Conservation (phyloP, 1,140 invertebrate species). For the Cyphomyrmex costatus region DNA sequence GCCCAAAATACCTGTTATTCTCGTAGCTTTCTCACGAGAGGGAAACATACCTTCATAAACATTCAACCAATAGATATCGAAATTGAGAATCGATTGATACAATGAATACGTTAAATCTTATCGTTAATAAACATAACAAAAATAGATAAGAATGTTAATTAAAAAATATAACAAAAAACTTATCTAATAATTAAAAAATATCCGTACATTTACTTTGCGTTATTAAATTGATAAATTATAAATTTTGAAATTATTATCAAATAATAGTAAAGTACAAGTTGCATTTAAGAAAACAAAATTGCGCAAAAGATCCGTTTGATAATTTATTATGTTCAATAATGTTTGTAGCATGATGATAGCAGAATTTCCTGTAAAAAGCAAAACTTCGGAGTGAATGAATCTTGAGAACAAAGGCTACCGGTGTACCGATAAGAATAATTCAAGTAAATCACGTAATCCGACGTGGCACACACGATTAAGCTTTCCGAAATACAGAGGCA, state of each 20-base stretch:
- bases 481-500: conserved; percentile 60
- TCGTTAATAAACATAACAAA: background rate
- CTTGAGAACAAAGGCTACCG: conserved; percentile 29
- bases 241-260: background rate
- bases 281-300: background rate
- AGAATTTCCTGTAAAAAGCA: background rate
- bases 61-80: background rate
- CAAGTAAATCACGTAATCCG: conserved; percentile 57
- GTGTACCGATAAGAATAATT: conserved; percentile 54
- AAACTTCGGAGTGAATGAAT: conserved; percentile 32
- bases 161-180: background rate
- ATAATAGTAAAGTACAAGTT: background rate
- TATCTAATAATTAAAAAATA: background rate
- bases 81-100: background rate
- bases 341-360: background rate
- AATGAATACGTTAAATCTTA: background rate
- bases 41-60: background rate
- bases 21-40: background rate
- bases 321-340: background rate
- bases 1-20: conserved; percentile 39
- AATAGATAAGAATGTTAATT: too few species aligned
- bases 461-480: conserved; percentile 53
- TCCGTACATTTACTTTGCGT: background rate
- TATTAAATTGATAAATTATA: background rate
- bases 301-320: background rate